phyloP scores from a whole-genome alignment of 2,797 vertebrate species.

The Enteromius radiatus region DNA sequence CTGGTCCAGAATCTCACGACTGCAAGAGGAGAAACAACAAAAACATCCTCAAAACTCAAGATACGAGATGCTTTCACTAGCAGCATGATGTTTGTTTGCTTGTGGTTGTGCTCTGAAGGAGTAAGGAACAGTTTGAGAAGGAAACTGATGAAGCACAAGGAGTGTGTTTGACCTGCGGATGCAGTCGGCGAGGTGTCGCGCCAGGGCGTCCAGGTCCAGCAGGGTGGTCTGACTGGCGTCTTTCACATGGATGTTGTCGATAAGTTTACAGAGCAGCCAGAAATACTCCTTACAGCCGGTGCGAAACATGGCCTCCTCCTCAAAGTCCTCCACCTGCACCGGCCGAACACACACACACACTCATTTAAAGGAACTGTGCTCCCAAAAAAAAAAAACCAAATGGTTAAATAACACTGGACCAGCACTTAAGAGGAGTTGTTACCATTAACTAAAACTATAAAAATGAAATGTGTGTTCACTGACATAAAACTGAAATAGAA shows the following conservation, averaged over 20 bases:
- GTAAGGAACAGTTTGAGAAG: not conserved
- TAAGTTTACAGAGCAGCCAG: conserved; percentile 98
- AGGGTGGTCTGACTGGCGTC: conserved; percentile 97
- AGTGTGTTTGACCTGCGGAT: conserved; percentile 86
- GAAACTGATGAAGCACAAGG: not conserved
- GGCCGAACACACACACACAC: conserved; percentile 15
- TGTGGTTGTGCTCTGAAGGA: not conserved
- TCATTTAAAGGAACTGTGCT: not conserved
- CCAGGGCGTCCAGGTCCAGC: conserved; percentile 95
- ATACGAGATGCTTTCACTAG: too few relatives aligned
- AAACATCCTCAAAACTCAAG: too few relatives aligned
- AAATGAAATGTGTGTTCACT: not conserved
- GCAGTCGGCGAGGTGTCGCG: conserved; percentile 96
- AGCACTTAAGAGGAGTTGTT: not conserved
- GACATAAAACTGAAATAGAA: not conserved
- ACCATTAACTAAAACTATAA: not conserved
- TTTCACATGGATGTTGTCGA: conserved; percentile 99
- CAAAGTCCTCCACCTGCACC: conserved; percentile 92
- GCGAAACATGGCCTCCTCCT: conserved; percentile 91
- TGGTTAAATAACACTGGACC: not conserved
- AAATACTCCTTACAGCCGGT: conserved; percentile 99
- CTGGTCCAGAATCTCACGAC: conserved; percentile 97
- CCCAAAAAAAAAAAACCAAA: not conserved
- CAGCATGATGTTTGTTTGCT: not conserved
- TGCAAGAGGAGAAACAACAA: conserved; percentile 60